A percentile compares a stretch with the other conserved stretches of the same genome.
These are phyloP conservation scores for Suncus etruscus DNA, from an alignment of 2,113 vertebrate genomes.

Conservation along the genomic window DNA sequence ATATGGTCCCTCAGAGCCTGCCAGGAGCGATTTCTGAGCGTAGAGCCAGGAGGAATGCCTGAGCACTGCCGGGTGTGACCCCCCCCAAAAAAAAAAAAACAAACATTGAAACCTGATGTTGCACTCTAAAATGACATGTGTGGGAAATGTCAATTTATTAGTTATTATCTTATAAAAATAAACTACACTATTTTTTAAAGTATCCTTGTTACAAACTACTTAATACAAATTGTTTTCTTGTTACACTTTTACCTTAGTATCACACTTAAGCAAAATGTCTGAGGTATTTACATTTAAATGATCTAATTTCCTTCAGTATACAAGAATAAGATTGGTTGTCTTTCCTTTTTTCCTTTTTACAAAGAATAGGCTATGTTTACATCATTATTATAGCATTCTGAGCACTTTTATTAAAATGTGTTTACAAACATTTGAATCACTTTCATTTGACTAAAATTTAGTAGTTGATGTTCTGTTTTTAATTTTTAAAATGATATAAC, in stretches of 20 bases:
- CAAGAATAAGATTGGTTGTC: background rate
- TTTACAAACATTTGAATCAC: conserved; percentile 42
- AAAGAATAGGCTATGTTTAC: background rate
- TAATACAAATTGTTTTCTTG: conserved; percentile 14
- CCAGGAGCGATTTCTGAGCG: too few species aligned
- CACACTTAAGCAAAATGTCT: background rate
- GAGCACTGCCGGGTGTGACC: too few species aligned
- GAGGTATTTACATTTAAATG: conserved; percentile 13
- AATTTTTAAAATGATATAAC: background rate
- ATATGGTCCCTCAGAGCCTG: too few species aligned
- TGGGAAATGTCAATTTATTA: conserved; percentile 17
- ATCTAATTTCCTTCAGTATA: background rate
- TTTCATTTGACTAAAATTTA: conserved; percentile 46
- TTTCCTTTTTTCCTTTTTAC: conserved; percentile 27
- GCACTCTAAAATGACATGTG: conserved; percentile 43
- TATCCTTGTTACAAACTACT: conserved; percentile 16
- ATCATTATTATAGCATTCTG: conserved; percentile 38
- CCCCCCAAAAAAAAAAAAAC: too few species aligned
- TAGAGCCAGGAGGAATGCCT: too few species aligned
- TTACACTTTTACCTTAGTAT: background rate
- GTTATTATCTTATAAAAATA: conserved; percentile 39
- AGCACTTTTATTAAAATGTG: conserved; percentile 57
- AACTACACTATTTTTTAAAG: conserved; percentile 13
- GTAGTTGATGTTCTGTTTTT: background rate
- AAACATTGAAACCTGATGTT: conserved; percentile 53